phyloP scores from a whole-genome alignment of 1,140 invertebrate genomes.

The Conus betulinus region DNA sequence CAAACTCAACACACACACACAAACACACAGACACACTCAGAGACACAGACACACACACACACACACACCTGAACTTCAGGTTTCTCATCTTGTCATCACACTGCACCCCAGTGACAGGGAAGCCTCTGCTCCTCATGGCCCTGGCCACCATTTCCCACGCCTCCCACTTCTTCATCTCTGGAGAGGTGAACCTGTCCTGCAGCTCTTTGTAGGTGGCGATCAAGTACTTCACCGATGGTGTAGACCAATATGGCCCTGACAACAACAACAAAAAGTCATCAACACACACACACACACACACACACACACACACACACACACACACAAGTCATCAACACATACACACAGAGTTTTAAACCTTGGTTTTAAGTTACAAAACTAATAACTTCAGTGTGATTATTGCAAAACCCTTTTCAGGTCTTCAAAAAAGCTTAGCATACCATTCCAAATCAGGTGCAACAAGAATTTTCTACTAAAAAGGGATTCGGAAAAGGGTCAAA shows the following conservation, averaged over 20 bases:
- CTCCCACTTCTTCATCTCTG: neutral
- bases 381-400: neutral
- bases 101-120: neutral
- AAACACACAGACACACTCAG: too few relatives aligned
- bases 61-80: too few relatives aligned
- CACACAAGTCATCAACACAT: too few relatives aligned
- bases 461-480: too few relatives aligned
- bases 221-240: neutral
- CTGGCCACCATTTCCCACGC: neutral
- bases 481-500: too few relatives aligned
- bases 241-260: neutral
- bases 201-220: neutral
- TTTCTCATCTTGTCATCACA: neutral
- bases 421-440: too few relatives aligned
- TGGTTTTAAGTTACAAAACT: neutral
- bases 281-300: too few relatives aligned
- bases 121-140: neutral
- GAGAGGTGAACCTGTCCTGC: neutral
- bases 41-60: neutral
- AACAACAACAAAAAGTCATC: too few relatives aligned
- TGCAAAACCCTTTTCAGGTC: neutral
- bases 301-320: too few relatives aligned
- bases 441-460: too few relatives aligned
- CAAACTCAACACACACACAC: neutral
- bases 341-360: neutral